These are phyloP conservation scores for Euphonia xanthogaster DNA, from an alignment of 2,797 vertebrate species.

Conservation along the genomic window DNA sequence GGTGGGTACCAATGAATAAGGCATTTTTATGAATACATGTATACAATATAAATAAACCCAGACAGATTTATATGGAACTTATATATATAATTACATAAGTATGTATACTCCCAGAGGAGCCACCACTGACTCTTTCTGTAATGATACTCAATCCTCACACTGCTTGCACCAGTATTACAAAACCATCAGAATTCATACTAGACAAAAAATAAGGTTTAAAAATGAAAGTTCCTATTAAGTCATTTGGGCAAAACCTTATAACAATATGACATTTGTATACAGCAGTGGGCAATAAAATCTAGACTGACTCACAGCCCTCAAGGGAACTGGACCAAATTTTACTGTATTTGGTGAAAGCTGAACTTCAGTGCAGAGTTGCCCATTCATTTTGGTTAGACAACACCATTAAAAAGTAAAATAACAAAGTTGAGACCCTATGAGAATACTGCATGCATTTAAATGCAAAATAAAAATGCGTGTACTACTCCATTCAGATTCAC, in stretches of 20 bases:
- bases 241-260: background rate
- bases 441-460: background rate
- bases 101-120: background rate
- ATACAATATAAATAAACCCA: background rate
- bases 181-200: background rate
- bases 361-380: background rate
- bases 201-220: background rate
- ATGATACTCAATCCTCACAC: background rate
- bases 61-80: fast-evolving
- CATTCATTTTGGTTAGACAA: background rate
- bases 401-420: constrained; percentile 16
- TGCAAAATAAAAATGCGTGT: background rate
- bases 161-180: background rate
- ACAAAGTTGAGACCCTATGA: background rate
- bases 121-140: background rate
- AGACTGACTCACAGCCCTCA: background rate
- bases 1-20: background rate
- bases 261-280: background rate
- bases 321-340: background rate
- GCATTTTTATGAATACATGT: background rate
- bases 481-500: background rate
- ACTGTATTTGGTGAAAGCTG: background rate
- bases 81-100: fast-evolving
- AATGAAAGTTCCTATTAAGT: background rate
- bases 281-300: background rate